phyloP scores from a whole-genome alignment of 2,797 vertebrate species.

The Thalassophryne amazonica region DNA sequence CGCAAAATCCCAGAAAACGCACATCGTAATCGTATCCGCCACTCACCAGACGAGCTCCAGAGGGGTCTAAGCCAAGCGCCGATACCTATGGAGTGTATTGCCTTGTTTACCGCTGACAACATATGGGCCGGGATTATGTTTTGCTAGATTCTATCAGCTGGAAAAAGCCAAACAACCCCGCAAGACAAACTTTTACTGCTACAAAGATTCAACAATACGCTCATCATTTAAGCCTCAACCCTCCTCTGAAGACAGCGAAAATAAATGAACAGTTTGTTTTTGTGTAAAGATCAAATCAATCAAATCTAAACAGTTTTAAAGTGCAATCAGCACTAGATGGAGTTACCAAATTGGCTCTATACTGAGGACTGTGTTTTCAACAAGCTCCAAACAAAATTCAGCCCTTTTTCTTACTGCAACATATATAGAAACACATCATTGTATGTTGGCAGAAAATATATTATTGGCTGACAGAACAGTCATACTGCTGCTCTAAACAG shows the following conservation, averaged over 20 bases:
- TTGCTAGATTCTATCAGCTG: background rate
- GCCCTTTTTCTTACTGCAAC: background rate
- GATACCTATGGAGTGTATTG: slow-evolving; percentile 59
- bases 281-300: background rate
- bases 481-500: too few relatives aligned
- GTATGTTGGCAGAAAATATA: too few relatives aligned
- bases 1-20: slow-evolving; percentile 97
- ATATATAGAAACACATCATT: background rate
- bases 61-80: slow-evolving; percentile 89
- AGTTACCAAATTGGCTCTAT: background rate
- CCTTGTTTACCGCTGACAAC: background rate
- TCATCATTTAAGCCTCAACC: background rate
- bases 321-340: slow-evolving; percentile 5
- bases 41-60: slow-evolving; percentile 92
- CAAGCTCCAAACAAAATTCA: background rate
- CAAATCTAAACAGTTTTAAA: background rate
- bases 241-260: background rate
- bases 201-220: background rate
- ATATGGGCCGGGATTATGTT: background rate
- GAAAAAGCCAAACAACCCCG: background rate
- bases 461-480: too few relatives aligned
- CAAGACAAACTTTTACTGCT: background rate
- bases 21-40: slow-evolving; percentile 95
- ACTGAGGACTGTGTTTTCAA: background rate
- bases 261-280: slow-evolving; percentile 7